A percentile compares a stretch with the other conserved stretches of the same genome.
Evolutionary conservation across 2,797 vertebrate species (phyloP).

Genomic region (Fistularia tabacaria): DNA sequence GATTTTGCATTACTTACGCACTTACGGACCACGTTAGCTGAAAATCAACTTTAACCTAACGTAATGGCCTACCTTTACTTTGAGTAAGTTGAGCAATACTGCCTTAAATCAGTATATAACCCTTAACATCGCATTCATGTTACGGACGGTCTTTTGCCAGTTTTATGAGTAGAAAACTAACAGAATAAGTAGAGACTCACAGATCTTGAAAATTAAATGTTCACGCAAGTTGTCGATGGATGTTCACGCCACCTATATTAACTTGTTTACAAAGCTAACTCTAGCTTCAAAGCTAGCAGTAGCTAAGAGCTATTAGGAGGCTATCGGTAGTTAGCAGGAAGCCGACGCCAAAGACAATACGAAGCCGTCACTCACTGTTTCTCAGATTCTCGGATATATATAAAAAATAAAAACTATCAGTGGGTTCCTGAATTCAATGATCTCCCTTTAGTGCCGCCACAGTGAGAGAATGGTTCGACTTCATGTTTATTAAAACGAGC

Average conservation of each 20-base stretch:
- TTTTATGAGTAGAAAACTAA: no score
- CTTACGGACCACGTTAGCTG: no score
- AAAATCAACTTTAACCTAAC: no score
- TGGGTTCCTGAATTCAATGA: background rate
- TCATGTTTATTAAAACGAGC: slow-evolving; percentile 51
- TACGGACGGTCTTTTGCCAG: no score
- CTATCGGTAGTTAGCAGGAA: background rate
- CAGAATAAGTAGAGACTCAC: no score
- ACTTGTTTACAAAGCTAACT: slow-evolving; percentile 38
- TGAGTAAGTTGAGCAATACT: no score
- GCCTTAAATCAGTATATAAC: no score
- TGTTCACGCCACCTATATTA: slow-evolving; percentile 20
- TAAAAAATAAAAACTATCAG: slow-evolving; percentile 3
- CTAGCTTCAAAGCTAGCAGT: slow-evolving; percentile 28
- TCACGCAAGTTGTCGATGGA: background rate
- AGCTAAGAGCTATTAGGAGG: background rate
- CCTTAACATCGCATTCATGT: no score
- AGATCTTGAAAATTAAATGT: no score
- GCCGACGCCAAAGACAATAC: background rate
- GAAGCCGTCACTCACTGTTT: slow-evolving; percentile 40
- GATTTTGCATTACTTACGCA: no score
- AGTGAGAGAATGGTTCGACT: slow-evolving; percentile 33
- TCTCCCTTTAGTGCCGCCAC: slow-evolving; percentile 13
- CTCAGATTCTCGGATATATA: background rate
- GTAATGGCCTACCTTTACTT: no score